Base-by-base conservation (phyloP, 2,888 invertebrate species). In the Aspidiotus destructor region DNA sequence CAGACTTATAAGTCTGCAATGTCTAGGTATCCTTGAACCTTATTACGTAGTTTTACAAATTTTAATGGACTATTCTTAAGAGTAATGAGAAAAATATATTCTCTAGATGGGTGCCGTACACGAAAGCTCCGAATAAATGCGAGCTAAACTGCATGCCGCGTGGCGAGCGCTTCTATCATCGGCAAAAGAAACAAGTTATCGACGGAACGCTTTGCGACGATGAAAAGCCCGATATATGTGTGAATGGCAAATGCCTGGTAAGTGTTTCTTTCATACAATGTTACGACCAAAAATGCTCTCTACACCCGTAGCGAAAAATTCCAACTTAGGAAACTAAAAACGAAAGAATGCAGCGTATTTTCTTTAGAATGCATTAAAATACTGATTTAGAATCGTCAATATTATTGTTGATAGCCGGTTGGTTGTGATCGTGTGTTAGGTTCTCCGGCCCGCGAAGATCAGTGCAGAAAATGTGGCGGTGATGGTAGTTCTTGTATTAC, bases 391-490 rank as follows among this genome's bases (percentile, higher is more conserved):
- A 17, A 54, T 40, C 17, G 11, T 41, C 57, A 57, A 41, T 57
- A 65, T 28, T 28, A 28, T 48, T 52, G 53, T 71, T 75, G 76
- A 40, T 75, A 92, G 89, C 85, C 88, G 9, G 92, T 96, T 55
- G 97, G 97, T 69, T 97, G 97, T 77, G 96, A 97, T 78, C 87
- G 88, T 84, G 88, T 92, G 86, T 80, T 97, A 74, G 96, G 95
- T 11, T 96, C 96, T 7, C 80, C 82, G 68, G 85, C 87, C 10
- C 83, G 84, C 73, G 93, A 93, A 79, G 97, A 97, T 79, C 87
- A 88, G 74, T 97, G 97, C 76, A 84, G 93, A 54, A 85, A 86
- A 74, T 97, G 97, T 76, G 89, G 90, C n/a, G 96, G 96, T 0
- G 88, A 93, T 77, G 92, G 91, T 10, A 86, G 87, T 70, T 85